Conservation (phyloP, 2,113 vertebrate genomes). For the Strix uralensis region DNA sequence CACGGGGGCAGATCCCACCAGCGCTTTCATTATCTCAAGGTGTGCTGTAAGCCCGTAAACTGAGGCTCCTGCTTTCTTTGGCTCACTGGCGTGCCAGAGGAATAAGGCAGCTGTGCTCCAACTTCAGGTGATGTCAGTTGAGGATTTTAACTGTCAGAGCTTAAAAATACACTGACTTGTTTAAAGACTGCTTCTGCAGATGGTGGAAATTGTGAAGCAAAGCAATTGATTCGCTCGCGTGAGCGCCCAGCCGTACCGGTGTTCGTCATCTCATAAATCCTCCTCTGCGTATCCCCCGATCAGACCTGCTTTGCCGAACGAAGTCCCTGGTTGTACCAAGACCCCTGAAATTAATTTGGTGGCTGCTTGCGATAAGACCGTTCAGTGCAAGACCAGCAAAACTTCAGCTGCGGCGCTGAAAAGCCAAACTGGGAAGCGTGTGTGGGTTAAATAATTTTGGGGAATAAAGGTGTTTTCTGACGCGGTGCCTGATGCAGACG, state of each 20-base stretch:
- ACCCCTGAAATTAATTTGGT: neutral
- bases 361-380: neutral
- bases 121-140: constrained; percentile 54
- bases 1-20: neutral
- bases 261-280: neutral
- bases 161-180: constrained; percentile 21
- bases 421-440: neutral
- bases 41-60: neutral
- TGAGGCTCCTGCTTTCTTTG: constrained; percentile 21
- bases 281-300: neutral
- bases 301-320: neutral
- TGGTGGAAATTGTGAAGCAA: constrained; percentile 7
- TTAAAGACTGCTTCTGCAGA: constrained; percentile 29
- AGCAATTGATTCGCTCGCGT: neutral
- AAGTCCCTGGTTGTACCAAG: accelerated
- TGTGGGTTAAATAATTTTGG: neutral
- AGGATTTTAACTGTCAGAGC: constrained; percentile 48
- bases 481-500: neutral
- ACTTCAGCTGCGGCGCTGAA: neutral
- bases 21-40: constrained; percentile 6
- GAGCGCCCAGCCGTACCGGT: neutral
- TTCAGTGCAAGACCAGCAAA: neutral
- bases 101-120: constrained; percentile 25
- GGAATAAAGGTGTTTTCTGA: neutral
- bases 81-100: neutral